A percentile compares a stretch with the other conserved stretches of the same genome.
These are phyloP conservation scores for Troides aeacus DNA, from an alignment of 2,888 invertebrate species.

Conservation along the genomic window DNA sequence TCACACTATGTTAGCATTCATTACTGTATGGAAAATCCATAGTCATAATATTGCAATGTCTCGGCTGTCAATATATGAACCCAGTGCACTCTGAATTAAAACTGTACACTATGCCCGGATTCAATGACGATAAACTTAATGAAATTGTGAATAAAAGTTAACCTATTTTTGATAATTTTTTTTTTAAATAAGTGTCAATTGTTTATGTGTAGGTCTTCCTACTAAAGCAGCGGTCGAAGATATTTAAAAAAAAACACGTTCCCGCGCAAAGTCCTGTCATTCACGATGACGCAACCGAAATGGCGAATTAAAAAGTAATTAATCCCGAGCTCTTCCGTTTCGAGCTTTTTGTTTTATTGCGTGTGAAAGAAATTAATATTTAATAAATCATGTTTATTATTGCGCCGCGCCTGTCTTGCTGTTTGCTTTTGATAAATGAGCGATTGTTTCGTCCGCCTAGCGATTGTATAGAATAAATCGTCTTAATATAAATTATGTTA, in stretches of 20 bases:
- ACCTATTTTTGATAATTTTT: too few relatives aligned
- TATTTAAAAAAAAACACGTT: slow-evolving; percentile 38
- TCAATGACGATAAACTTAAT: too few relatives aligned
- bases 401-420: slow-evolving; percentile 31
- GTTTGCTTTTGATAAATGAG: slow-evolving; percentile 43
- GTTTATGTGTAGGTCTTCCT: too few relatives aligned
- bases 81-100: too few relatives aligned
- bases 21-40: too few relatives aligned
- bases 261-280: slow-evolving; percentile 46
- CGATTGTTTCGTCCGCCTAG: slow-evolving; percentile 36
- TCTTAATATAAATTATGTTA: slow-evolving; percentile 16
- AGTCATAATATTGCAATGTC: too few relatives aligned
- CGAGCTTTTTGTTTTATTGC: slow-evolving; percentile 57
- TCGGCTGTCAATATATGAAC: too few relatives aligned
- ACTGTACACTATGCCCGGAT: too few relatives aligned
- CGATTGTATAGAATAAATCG: slow-evolving; percentile 18
- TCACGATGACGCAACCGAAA: slow-evolving; percentile 58
- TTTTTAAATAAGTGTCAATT: too few relatives aligned
- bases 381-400: slow-evolving; percentile 54
- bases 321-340: slow-evolving; percentile 59
- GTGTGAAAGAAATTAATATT: slow-evolving; percentile 63
- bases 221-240: not conserved
- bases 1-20: too few relatives aligned
- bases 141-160: too few relatives aligned
- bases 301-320: slow-evolving; percentile 75